Evolutionary conservation across 2,888 invertebrate genomes (phyloP).

Genomic region (Chesias legatella): DNA sequence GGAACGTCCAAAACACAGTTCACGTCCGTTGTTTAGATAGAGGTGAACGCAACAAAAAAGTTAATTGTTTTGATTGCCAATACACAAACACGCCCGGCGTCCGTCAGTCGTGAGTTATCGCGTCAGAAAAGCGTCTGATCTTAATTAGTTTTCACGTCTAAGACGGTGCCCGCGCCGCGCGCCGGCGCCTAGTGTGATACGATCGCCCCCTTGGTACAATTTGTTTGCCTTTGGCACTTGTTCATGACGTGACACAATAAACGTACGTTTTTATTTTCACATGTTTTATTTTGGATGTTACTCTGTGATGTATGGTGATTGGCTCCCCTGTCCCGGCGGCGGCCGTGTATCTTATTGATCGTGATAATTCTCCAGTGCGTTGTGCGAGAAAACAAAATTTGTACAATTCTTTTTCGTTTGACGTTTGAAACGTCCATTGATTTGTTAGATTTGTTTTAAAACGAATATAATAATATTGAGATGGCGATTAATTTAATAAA

Average conservation of each 20-base stretch:
- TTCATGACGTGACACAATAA: constrained; percentile 58
- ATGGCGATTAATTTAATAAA: constrained; percentile 65
- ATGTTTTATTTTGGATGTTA: constrained; percentile 69
- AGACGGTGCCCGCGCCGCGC: too few relatives aligned
- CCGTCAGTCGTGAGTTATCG: constrained; percentile 72
- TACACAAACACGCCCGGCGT: constrained; percentile 70
- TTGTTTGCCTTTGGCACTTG: constrained; percentile 75
- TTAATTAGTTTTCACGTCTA: constrained; percentile 80
- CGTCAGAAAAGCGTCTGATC: constrained; percentile 76
- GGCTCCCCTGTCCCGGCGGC: constrained; percentile 70
- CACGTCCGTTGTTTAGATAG: constrained; percentile 57
- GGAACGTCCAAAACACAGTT: constrained; percentile 38
- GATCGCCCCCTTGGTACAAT: constrained; percentile 76
- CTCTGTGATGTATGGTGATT: constrained; percentile 79
- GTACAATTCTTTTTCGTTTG: constrained; percentile 55
- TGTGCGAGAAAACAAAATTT: constrained; percentile 68
- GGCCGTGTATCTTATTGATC: constrained; percentile 74
- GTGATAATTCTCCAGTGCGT: constrained; percentile 68
- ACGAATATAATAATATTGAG: constrained; percentile 63
- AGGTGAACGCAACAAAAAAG: constrained; percentile 67
- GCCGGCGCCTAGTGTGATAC: constrained; percentile 75
- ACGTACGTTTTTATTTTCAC: constrained; percentile 67
- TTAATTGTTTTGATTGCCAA: constrained; percentile 79
- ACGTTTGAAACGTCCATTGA: constrained; percentile 66
- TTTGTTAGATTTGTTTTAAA: constrained; percentile 68